These are phyloP conservation scores for Troilus luridus DNA, from an alignment of 2,888 invertebrate species.

Conservation along the genomic window DNA sequence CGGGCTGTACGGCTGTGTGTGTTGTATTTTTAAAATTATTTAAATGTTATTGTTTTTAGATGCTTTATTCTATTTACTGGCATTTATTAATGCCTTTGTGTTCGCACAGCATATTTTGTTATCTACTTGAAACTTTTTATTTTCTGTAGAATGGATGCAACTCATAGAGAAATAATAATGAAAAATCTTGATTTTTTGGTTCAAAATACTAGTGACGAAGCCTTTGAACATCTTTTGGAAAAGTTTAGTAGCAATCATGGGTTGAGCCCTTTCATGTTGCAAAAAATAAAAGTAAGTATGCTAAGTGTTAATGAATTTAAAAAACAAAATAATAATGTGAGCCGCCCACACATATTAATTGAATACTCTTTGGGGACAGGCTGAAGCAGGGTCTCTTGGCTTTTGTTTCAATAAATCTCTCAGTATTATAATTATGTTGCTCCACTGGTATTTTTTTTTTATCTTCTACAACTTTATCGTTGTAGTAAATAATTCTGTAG, in stretches of 20 bases:
- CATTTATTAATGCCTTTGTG: background rate
- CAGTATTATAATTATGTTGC: background rate
- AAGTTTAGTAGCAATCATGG: background rate
- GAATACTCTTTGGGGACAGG: background rate
- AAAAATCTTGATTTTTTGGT: slow-evolving; percentile 8
- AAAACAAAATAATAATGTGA: background rate
- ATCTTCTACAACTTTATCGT: too few species aligned
- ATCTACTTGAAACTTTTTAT: background rate
- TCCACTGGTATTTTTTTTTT: background rate
- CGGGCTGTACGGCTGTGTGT: too few species aligned
- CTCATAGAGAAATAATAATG: background rate
- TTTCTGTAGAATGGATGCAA: background rate
- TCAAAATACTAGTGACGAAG: background rate
- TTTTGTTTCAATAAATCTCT: too few species aligned
- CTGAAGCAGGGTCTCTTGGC: background rate
- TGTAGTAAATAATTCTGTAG: too few species aligned
- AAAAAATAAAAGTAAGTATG: slow-evolving; percentile 16
- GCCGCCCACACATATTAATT: background rate
- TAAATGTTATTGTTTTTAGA: background rate
- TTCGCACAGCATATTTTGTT: background rate
- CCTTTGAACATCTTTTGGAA: background rate
- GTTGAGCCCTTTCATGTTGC: background rate
- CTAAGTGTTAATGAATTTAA: background rate
- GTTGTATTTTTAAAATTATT: background rate
- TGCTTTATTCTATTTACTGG: background rate